A percentile compares a stretch with the other conserved stretches of the same genome.
These are phyloP conservation scores for Hypsibius dujardini DNA, from an alignment of 1,140 invertebrate genomes.

Conservation along the genomic window DNA sequence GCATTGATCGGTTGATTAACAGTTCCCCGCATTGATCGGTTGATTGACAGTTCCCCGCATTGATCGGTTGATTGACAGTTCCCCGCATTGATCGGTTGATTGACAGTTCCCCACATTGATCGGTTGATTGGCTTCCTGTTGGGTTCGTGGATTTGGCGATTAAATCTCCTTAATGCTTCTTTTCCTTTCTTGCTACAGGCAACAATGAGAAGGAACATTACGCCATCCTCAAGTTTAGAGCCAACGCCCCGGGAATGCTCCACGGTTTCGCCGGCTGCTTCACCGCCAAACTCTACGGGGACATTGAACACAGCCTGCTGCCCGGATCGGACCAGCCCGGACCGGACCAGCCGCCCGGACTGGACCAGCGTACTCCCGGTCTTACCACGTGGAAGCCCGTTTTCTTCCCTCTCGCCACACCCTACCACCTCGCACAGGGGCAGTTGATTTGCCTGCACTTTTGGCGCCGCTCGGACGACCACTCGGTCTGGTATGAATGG, in stretches of 20 bases:
- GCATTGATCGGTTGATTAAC: too few relatives aligned
- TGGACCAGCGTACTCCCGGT: background rate
- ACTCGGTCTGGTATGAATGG: conserved; percentile 11
- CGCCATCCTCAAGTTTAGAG: conserved; percentile 43
- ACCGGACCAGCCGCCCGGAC: too few relatives aligned
- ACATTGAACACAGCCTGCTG: conserved; percentile 36
- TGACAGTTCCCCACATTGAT: too few relatives aligned
- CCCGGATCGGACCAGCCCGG: background rate
- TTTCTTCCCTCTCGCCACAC: background rate
- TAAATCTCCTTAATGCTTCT: too few relatives aligned
- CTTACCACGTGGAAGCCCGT: background rate
- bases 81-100: too few relatives aligned
- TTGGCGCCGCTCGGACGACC: background rate
- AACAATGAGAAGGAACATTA: too few relatives aligned
- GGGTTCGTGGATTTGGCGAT: too few relatives aligned
- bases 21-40: too few relatives aligned
- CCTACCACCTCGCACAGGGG: background rate
- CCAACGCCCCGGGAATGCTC: conserved; percentile 53
- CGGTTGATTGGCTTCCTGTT: too few relatives aligned
- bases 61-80: too few relatives aligned
- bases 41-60: too few relatives aligned
- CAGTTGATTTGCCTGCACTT: background rate
- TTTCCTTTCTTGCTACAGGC: too few relatives aligned
- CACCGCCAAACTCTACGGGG: conserved; percentile 62
- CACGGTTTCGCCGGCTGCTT: conserved; percentile 93